phyloP scores from a whole-genome alignment of 2,888 invertebrate species.

The Quadroppia sp. region DNA sequence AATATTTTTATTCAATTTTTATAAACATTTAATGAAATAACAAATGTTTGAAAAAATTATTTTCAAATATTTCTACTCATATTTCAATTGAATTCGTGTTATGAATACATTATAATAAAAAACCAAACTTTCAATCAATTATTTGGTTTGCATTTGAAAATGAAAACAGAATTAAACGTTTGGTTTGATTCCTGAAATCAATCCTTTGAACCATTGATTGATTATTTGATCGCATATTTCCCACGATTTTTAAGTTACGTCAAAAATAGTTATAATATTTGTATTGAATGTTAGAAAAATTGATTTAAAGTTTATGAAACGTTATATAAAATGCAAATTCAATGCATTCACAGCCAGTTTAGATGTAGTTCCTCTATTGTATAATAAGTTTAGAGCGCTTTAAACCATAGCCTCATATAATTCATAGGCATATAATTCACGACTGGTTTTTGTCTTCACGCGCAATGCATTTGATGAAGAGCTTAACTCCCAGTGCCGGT shows the following conservation, averaged over 20 bases:
- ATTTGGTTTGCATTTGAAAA: background rate
- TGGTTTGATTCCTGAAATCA: background rate
- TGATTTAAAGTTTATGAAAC: constrained; percentile 13
- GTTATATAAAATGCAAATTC: constrained; percentile 28
- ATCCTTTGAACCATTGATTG: constrained; percentile 1
- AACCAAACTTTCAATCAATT: background rate
- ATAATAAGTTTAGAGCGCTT: background rate
- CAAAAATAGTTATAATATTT: background rate
- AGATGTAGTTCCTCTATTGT: background rate
- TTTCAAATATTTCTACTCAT: too few relatives aligned
- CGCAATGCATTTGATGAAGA: constrained; percentile 30
- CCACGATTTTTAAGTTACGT: background rate
- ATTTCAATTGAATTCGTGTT: background rate
- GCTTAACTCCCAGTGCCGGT: constrained; percentile 29
- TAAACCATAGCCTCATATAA: constrained; percentile 28
- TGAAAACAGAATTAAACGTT: background rate
- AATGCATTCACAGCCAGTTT: background rate
- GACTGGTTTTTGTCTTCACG: constrained; percentile 27
- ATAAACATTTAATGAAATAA: too few relatives aligned
- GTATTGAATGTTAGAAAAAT: constrained; percentile 8
- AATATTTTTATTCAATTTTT: too few relatives aligned
- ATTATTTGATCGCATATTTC: background rate
- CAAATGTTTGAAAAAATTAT: background rate
- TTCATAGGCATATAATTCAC: constrained; percentile 22
- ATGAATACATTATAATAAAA: background rate